Evolutionary conservation across 2,888 invertebrate genomes (phyloP).

Genomic region (Nezara viridula): DNA sequence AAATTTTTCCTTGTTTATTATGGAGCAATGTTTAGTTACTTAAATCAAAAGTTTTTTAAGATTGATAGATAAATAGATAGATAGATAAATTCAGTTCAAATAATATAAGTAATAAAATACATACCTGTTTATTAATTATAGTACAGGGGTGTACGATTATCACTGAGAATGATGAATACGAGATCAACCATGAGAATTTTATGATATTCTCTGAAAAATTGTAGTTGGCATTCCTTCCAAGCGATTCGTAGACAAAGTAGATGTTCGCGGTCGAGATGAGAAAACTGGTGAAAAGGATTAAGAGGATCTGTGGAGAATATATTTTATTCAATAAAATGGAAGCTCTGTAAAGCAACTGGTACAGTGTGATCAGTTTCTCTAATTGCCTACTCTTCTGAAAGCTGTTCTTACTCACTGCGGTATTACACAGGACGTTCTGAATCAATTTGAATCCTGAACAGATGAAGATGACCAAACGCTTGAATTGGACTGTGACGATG

Average conservation of each 20-base stretch:
- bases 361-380: background rate
- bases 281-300: background rate
- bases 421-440: background rate
- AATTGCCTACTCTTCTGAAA: background rate
- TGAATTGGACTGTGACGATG: background rate
- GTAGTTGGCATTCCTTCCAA: background rate
- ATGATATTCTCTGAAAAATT: background rate
- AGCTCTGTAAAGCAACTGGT: background rate
- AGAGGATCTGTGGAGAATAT: background rate
- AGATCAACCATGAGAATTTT: background rate
- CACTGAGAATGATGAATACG: background rate
- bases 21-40: too few relatives aligned
- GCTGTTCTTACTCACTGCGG: background rate
- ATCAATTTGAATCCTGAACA: background rate
- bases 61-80: too few relatives aligned
- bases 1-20: too few relatives aligned
- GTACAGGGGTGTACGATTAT: background rate
- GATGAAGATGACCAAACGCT: background rate
- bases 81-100: too few relatives aligned
- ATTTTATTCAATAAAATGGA: background rate
- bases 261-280: background rate
- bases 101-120: too few relatives aligned
- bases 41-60: too few relatives aligned
- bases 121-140: constrained; percentile 17
- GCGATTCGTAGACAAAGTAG: background rate